Conservation (phyloP, 2,888 invertebrate genomes). For the Metalampra italica region DNA sequence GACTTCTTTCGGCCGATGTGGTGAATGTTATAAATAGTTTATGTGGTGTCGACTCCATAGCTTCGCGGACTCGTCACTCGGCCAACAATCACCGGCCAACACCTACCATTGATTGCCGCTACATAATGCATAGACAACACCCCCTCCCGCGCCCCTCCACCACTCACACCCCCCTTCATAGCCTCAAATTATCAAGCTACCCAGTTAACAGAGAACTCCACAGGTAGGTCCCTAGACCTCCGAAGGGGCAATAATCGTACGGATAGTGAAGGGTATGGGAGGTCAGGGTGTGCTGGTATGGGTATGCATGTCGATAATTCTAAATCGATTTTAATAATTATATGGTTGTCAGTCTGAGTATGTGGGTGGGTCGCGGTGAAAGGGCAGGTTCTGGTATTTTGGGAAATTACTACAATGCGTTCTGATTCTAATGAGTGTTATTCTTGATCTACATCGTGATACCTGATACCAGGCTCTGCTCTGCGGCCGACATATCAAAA, state of each 20-base stretch:
- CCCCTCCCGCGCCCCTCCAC: slow-evolving; percentile 16
- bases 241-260: background rate
- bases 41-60: slow-evolving; percentile 11
- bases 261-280: slow-evolving; percentile 1
- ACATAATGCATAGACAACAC: slow-evolving; percentile 67
- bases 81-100: slow-evolving; percentile 55
- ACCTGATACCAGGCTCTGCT: no score
- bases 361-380: slow-evolving; percentile 17
- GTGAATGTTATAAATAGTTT: no score
- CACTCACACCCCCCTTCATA: slow-evolving; percentile 17
- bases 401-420: background rate
- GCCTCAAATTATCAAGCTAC: slow-evolving; percentile 46
- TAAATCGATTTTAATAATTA: slow-evolving; percentile 67
- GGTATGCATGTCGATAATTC: slow-evolving; percentile 50
- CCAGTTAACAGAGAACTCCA: slow-evolving; percentile 29
- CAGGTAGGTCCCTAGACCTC: slow-evolving; percentile 11
- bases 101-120: slow-evolving; percentile 73
- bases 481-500: no score
- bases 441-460: background rate
- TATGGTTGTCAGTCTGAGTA: slow-evolving; percentile 31
- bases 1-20: no score
- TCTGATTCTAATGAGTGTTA: background rate
- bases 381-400: slow-evolving; percentile 6
- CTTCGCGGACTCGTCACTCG: slow-evolving; percentile 30
- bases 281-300: slow-evolving; percentile 29